Evolutionary conservation across 2,888 invertebrate genomes (phyloP).

Genomic region (Xanthorhoe designata): DNA sequence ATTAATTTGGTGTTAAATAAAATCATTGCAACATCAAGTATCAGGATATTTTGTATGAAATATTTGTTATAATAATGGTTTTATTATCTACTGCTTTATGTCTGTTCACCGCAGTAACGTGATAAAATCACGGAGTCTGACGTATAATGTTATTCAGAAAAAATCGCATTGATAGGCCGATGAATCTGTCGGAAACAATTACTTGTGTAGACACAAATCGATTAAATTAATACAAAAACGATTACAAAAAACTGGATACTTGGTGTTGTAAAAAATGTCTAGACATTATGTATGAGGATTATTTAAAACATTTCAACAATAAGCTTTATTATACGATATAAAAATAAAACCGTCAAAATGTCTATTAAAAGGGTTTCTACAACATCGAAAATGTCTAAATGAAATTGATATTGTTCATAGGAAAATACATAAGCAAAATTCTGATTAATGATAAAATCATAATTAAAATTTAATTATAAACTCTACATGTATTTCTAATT

Average conservation of each 20-base stretch:
- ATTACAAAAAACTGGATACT: neutral
- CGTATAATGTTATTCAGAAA: no score
- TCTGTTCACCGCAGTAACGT: no score
- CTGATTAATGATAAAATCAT: constrained; percentile 49
- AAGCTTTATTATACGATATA: constrained; percentile 1
- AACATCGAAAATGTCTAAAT: constrained; percentile 25
- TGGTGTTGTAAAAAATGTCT: constrained; percentile 12
- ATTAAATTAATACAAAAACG: neutral
- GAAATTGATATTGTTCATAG: constrained; percentile 51
- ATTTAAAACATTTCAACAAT: neutral
- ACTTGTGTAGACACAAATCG: no score
- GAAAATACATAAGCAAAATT: constrained; percentile 64
- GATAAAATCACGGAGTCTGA: no score
- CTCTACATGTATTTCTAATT: constrained; percentile 61
- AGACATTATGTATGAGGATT: neutral
- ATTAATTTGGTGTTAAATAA: neutral
- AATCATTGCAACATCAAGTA: constrained; percentile 16
- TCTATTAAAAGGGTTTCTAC: constrained; percentile 19
- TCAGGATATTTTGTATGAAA: neutral
- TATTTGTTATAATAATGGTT: neutral
- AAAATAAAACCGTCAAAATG: constrained; percentile 23
- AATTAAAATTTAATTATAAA: constrained; percentile 46
- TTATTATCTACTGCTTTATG: no score
- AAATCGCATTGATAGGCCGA: no score
- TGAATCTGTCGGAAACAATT: neutral